Evolutionary conservation across 64 coral and sea anemone genomes (phyloP), one percentile per base, ranked within the genome.

Genomic region (Dendrophyllia cribrosa): DNA sequence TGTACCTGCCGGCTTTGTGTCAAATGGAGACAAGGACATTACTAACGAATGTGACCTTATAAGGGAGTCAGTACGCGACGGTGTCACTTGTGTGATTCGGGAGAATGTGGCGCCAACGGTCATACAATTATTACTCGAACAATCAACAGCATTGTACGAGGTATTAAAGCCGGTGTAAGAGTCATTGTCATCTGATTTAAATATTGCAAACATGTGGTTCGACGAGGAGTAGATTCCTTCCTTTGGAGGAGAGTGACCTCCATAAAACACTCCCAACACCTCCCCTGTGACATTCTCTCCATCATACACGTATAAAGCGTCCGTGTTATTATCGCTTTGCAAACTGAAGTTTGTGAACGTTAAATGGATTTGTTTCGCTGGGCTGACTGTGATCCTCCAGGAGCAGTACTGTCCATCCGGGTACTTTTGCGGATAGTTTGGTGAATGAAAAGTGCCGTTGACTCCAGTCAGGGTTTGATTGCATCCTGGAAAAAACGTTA

Each of bases 381-480:
- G 43, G 12, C 53, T 78, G 14, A 85, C 95, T 4, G n/a, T 20
- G 49, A 96, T 96, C 47, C 64, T 51, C 95, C 95, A 96, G 7
- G 95, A 93, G 47, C 95, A 96, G 23, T 48, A 80, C 73, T 93
- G 86, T 66, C 91, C 91, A 63, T 96, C 60, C 3, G 95, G 86
- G 56, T 96, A 86, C 6, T 60, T 24, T 0, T 59, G 9, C 6
- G 94, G 94, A 64, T 77, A 75, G 34, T 91, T 81, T n/a, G 95
- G 95, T 1, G 95, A 96, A 20, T 96, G 91, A 67, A 96, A 93
- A 62, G 78, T 86, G 14, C 95, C 95, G 14, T 68, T 86, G 14
- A 1, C n/a, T 20, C 66, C 24, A 15, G 51, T 96, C 26, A 63
- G 68, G 3, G 95, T 96, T 52, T 69, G 58, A 66, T 96, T 93